phyloP scores from a whole-genome alignment of 2,797 vertebrate genomes.

The Bufotes viridis region DNA sequence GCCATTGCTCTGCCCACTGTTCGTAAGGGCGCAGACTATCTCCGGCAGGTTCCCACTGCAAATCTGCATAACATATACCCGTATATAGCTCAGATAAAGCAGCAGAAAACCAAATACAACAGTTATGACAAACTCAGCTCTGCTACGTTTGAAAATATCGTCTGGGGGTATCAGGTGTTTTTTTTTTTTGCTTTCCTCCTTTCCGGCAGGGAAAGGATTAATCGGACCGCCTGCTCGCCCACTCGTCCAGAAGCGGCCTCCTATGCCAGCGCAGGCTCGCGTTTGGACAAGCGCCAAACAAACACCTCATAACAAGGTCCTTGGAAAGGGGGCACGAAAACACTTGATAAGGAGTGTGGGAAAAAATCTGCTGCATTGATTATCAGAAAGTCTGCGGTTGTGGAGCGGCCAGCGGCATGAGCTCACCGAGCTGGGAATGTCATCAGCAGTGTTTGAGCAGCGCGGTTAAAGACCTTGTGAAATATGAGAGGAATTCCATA shows the following conservation, averaged over 20 bases:
- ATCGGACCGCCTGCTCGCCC: slow-evolving; percentile 5
- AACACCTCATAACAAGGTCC: slow-evolving; percentile 54
- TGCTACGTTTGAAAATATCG: not conserved
- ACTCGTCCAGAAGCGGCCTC: slow-evolving; percentile 6
- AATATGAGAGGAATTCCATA: slow-evolving; percentile 60
- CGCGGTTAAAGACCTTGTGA: slow-evolving; percentile 61
- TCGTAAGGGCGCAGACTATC: too few species aligned
- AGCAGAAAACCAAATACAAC: too few species aligned
- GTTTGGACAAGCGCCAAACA: slow-evolving; percentile 50
- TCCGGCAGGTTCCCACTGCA: too few species aligned
- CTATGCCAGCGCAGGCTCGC: not conserved
- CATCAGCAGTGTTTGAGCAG: slow-evolving; percentile 51
- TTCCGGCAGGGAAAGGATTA: slow-evolving; percentile 9
- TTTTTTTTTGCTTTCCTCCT: not conserved
- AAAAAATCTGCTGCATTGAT: slow-evolving; percentile 57
- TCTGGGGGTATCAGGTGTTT: not conserved
- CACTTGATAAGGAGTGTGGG: slow-evolving; percentile 62
- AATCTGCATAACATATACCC: too few species aligned
- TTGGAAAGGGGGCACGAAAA: slow-evolving; percentile 57
- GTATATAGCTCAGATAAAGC: too few species aligned
- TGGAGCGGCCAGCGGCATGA: slow-evolving; percentile 41
- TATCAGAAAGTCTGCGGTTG: slow-evolving; percentile 42
- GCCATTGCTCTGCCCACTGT: too few species aligned
- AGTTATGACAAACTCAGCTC: not conserved
- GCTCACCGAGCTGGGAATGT: slow-evolving; percentile 57